Conservation (phyloP, 2,888 invertebrate genomes). For the Caenorhabditis imperialis region DNA sequence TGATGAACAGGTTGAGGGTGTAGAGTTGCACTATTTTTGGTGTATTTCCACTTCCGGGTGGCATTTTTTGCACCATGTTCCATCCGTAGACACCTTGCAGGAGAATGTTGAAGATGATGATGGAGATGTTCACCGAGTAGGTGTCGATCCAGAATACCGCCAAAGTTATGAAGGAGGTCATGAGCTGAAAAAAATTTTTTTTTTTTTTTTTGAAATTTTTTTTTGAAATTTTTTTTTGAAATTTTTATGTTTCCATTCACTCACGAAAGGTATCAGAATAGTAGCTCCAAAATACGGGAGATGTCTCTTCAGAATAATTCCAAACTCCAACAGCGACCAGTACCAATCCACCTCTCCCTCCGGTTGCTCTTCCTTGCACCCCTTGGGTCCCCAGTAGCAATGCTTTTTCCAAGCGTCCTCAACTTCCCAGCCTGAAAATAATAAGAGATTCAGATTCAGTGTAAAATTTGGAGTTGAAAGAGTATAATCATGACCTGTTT, state of each 20-base stretch:
- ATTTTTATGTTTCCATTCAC: not conserved
- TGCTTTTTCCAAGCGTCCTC: slow-evolving; percentile 73
- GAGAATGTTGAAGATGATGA: slow-evolving; percentile 66
- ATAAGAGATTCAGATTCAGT: too few relatives aligned
- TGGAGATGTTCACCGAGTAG: slow-evolving; percentile 42
- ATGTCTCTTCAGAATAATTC: slow-evolving; percentile 73
- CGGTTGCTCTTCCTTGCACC: slow-evolving; percentile 64
- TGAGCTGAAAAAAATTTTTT: slow-evolving; percentile 54
- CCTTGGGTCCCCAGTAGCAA: slow-evolving; percentile 75
- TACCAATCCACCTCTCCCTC: slow-evolving; percentile 73
- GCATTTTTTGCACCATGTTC: slow-evolving; percentile 70
- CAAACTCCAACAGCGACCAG: slow-evolving; percentile 77
- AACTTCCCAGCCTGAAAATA: slow-evolving; percentile 68
- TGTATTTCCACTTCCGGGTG: slow-evolving; percentile 73
- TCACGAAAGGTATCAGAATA: slow-evolving; percentile 70
- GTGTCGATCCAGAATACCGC: slow-evolving; percentile 72
- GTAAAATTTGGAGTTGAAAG: too few relatives aligned
- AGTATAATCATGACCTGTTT: too few relatives aligned
- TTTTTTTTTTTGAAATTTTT: not conserved
- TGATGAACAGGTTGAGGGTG: slow-evolving; percentile 54
- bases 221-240: not conserved
- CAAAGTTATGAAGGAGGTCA: slow-evolving; percentile 66
- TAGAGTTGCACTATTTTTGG: slow-evolving; percentile 70
- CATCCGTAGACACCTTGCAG: slow-evolving; percentile 72
- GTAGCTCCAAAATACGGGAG: slow-evolving; percentile 74